Evolutionary conservation across 2,888 invertebrate genomes (phyloP).

Genomic region (Galerucella pusilla): DNA sequence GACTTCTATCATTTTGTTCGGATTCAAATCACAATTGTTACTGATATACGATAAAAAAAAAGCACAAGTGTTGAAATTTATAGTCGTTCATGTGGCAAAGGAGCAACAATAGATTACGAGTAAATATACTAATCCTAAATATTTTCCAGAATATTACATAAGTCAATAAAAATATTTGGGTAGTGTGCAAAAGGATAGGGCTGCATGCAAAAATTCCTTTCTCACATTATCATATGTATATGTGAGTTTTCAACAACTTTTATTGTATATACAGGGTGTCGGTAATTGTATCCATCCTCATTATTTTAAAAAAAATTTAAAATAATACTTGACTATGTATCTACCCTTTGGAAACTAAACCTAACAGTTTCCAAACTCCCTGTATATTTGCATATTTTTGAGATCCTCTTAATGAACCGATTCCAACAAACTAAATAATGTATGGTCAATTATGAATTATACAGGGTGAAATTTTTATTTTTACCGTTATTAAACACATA

Average conservation of each 20-base stretch:
- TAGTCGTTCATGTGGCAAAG: conserved; percentile 5
- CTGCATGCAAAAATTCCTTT: conserved; percentile 35
- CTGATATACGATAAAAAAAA: neutral
- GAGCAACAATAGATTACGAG: conserved; percentile 23
- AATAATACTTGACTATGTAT: too few species aligned
- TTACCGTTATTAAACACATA: too few species aligned
- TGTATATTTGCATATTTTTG: too few species aligned
- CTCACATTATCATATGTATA: neutral
- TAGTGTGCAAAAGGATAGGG: conserved; percentile 35
- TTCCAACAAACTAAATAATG: too few species aligned
- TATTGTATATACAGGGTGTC: too few species aligned
- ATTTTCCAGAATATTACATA: conserved; percentile 20
- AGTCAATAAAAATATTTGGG: conserved; percentile 20
- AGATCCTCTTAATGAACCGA: too few species aligned
- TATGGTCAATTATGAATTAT: too few species aligned
- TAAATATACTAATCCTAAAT: conserved; percentile 25
- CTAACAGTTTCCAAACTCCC: too few species aligned
- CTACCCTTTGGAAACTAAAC: too few species aligned
- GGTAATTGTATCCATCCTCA: too few species aligned
- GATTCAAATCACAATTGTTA: neutral
- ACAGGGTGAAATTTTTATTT: too few species aligned
- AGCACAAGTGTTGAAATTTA: neutral
- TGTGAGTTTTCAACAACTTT: neutral
- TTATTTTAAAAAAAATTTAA: too few species aligned
- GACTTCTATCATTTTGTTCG: conserved; percentile 21